Evolutionary conservation across 2,113 vertebrate species (phyloP), one percentile per base, ranked within the genome.

Genomic region (Leptocoma aspasia): DNA sequence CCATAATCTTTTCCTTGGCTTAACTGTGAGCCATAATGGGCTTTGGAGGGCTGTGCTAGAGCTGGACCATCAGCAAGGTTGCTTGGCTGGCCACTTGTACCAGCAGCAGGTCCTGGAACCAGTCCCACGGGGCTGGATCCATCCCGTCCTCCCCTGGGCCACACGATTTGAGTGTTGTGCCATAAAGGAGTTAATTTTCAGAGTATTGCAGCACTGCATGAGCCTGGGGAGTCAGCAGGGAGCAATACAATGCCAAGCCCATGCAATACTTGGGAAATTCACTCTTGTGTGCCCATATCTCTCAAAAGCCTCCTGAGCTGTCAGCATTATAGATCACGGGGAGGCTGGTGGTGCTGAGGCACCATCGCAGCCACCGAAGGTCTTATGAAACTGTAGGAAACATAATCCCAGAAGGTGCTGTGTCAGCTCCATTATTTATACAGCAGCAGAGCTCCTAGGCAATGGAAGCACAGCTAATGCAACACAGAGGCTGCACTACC

Each of bases 221-320:
- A 93, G 70, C 65, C 76, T 9, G 1, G 53, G 80, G 72, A 72
- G 70, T 90, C 92, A 94, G 61, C 69, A 90, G 92, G 95, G 88
- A 96, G 88, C 77, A 90, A 54, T 82, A 86, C 69, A 96, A 78
- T 30, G 72, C 72, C 82, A 90, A 93, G 52, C 61, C 72, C 45
- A 23, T n/a, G 86, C 95, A 96, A 92, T 86, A 76, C 61, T 92
- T 82, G 35, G 90, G 90, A 93, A 96, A 93, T 90, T 72, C 24
- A 1, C 69, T 90, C 72, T 52, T 56, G 56, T 86, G 3, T 22
- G 44, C 72, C 10, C 10, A 0, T 56, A 64, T 71, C 56, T 60
- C 88, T 95, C 90, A 73, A 60, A 94, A 96, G 64, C 76, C 82
- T 92, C 88, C 92, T 78, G 85, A 90, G 68, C 85, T 83, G 93